A percentile compares a stretch with the other conserved stretches of the same genome.
Conservation (phyloP, 1,140 invertebrate genomes). For the Microvelia longipes region DNA sequence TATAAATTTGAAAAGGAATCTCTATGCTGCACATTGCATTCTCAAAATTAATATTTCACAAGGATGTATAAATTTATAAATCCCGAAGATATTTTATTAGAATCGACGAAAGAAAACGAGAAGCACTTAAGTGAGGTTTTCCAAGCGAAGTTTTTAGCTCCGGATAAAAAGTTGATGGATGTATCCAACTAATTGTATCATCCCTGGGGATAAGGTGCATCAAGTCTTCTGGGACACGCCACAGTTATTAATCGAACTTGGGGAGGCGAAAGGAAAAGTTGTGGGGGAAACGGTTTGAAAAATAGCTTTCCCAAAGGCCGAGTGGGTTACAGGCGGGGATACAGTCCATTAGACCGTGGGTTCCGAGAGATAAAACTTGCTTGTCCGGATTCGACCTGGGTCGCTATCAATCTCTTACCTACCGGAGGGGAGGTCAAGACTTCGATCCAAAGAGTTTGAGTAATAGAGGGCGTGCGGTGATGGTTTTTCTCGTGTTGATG, state of each 20-base stretch:
- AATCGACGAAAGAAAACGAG: background rate
- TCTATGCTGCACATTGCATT: no score
- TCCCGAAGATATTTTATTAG: no score
- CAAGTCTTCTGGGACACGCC: background rate
- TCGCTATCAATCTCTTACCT: background rate
- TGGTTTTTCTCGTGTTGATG: no score
- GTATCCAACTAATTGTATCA: background rate
- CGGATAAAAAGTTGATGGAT: background rate
- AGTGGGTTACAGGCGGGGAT: background rate
- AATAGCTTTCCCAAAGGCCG: background rate
- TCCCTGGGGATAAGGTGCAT: background rate
- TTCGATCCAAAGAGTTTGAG: background rate
- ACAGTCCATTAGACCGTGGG: background rate
- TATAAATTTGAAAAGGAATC: no score
- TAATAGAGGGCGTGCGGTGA: background rate
- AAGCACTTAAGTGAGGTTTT: background rate
- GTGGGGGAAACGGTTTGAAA: background rate
- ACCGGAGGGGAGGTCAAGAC: background rate
- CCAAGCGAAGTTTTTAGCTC: background rate
- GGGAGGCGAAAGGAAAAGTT: background rate
- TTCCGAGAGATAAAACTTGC: background rate
- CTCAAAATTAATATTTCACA: no score
- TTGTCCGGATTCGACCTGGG: background rate
- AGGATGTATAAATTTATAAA: no score
- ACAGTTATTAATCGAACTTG: background rate